Base-by-base conservation (phyloP, 2,797 vertebrate species). In the Acestrorhynchus altus region DNA sequence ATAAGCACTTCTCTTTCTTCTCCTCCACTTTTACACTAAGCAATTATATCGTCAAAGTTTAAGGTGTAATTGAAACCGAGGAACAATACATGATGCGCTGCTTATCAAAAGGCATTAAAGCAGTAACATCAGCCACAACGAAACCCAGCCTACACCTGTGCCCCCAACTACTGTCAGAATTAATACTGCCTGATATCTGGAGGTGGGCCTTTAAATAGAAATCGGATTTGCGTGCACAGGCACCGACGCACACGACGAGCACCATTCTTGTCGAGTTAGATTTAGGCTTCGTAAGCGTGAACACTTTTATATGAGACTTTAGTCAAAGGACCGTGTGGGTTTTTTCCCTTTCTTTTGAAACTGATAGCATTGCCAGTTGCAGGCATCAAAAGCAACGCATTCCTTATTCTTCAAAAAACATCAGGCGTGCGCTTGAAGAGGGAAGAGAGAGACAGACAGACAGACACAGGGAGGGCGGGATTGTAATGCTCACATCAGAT, bases 161-260 rank as follows among this genome's bases (percentile, higher is more conserved):
- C 67, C n/a, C 64, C 80, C 65, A 35, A 28, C 52, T 68, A 67
- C 61, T 82, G 76, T 63, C 72, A 76, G 69, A 72, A 46, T 56
- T 47, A 79, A 76, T 79, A 73, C 56, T 44, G 47, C 51, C 51
- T 49, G 63, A 79, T 79, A 81, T 67, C 49, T 12, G 16, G 51
- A 64, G 63, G 70, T 22, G 72, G 8, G 57, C 47, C 78, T 83
- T 71, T 80, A 78, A 83, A 83, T 76, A 81, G 72, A 78, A 35
- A 66, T 56, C 47, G 18, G 28, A 51, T 28, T 49, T 44, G 46
- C 42, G 22, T 22, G 35, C 72, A 63, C 28, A 35, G 28, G 12
- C 73, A 66, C 13, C 42, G 20, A 52, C 61, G 20, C 74, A 35
- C 6, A 11, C 15, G 2, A 40, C 39, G 44, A 5, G 22, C 40